Conservation (phyloP, 2,888 invertebrate genomes). For the Idaea aversata region DNA sequence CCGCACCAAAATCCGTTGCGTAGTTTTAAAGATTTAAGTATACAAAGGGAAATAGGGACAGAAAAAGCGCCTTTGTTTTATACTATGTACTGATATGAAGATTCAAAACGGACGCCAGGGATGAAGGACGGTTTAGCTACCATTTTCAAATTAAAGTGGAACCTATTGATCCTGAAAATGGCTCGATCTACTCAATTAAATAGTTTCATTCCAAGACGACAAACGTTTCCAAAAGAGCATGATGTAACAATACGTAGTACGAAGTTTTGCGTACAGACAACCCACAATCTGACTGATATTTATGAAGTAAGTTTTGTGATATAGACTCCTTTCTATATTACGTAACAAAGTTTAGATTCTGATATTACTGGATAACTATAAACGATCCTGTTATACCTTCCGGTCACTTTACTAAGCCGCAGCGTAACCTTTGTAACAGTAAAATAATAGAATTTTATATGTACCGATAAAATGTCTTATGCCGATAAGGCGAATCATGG, state of each 20-base stretch:
- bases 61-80: too few species aligned
- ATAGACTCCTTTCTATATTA: background rate
- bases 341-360: background rate
- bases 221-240: background rate
- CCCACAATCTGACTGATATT: too few species aligned
- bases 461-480: too few species aligned
- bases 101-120: background rate
- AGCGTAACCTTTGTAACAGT: too few species aligned
- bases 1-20: too few species aligned
- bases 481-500: too few species aligned
- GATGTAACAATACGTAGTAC: too few species aligned
- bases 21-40: too few species aligned
- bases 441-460: too few species aligned
- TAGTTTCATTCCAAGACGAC: background rate
- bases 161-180: background rate
- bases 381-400: background rate
- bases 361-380: background rate
- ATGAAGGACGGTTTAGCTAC: background rate
- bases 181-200: background rate
- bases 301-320: background rate
- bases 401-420: background rate
- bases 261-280: too few species aligned
- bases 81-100: too few species aligned
- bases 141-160: background rate
- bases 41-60: too few species aligned